These are phyloP conservation scores for Sebastes schlegelii DNA, from an alignment of 2,113 vertebrate genomes.

Conservation along the genomic window DNA sequence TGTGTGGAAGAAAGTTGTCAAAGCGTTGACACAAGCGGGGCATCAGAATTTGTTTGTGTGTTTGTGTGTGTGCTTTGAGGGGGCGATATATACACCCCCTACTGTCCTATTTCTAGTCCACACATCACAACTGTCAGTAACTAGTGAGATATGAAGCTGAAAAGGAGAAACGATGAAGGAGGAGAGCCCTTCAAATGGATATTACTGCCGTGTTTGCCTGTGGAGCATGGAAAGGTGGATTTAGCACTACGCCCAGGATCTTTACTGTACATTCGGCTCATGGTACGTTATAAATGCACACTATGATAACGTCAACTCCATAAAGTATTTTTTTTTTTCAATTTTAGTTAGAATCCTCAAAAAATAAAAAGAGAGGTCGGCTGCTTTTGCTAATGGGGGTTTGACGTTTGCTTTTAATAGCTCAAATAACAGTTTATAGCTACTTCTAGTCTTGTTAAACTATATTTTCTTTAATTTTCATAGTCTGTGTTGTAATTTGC, in stretches of 20 bases:
- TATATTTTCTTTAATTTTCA: background rate
- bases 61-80: constrained; percentile 66
- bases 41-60: constrained; percentile 65
- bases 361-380: background rate
- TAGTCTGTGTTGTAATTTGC: constrained; percentile 12
- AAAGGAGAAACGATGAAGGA: constrained; percentile 46
- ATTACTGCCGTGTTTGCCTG: constrained; percentile 38
- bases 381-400: background rate
- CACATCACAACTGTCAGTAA: constrained; percentile 76
- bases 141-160: constrained; percentile 63
- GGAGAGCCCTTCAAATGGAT: constrained; percentile 60
- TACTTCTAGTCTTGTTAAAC: constrained; percentile 14
- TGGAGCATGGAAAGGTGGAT: constrained; percentile 58
- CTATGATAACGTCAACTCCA: constrained; percentile 30
- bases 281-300: constrained; percentile 66
- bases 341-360: background rate
- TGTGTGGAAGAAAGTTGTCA: constrained; percentile 56
- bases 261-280: constrained; percentile 45
- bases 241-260: constrained; percentile 44
- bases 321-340: background rate
- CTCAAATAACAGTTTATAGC: constrained; percentile 9
- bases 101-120: constrained; percentile 74
- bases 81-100: constrained; percentile 71
- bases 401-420: background rate
- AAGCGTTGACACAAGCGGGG: constrained; percentile 46